Conservation (phyloP, 2,113 vertebrate genomes). For the Ibidorhyncha struthersii region DNA sequence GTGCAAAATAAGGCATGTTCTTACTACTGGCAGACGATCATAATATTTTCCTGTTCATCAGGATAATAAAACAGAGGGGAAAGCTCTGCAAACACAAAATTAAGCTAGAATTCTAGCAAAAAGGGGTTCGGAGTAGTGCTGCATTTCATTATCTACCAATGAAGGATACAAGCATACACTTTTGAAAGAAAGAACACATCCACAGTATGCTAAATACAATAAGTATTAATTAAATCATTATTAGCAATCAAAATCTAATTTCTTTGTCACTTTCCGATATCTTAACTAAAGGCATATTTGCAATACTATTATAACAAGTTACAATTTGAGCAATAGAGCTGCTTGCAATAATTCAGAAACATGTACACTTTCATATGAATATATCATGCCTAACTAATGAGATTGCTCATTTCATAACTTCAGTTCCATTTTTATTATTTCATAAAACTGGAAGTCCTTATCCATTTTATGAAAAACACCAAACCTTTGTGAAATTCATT, state of each 20-base stretch:
- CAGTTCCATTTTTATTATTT: constrained; percentile 97
- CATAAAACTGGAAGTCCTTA: constrained; percentile 90
- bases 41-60: not conserved
- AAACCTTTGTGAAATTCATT: constrained; percentile 99
- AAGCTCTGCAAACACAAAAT: constrained; percentile 26
- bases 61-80: not conserved
- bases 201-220: constrained; percentile 60
- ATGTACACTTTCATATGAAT: constrained; percentile 92
- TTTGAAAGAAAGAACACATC: constrained; percentile 50
- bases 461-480: constrained; percentile 96
- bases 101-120: not conserved
- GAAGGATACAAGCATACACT: not conserved
- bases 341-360: constrained; percentile 89
- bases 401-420: constrained; percentile 95
- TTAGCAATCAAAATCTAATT: constrained; percentile 83
- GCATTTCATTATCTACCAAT: not conserved
- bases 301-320: constrained; percentile 83
- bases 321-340: constrained; percentile 75
- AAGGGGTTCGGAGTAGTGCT: not conserved
- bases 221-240: constrained; percentile 79
- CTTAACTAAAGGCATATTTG: constrained; percentile 85
- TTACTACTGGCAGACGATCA: not conserved
- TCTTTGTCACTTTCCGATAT: constrained; percentile 88
- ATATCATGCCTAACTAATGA: constrained; percentile 98
- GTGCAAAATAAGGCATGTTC: not conserved